phyloP scores from a whole-genome alignment of 2,888 invertebrate genomes.

The Asteroscopus sphinx region DNA sequence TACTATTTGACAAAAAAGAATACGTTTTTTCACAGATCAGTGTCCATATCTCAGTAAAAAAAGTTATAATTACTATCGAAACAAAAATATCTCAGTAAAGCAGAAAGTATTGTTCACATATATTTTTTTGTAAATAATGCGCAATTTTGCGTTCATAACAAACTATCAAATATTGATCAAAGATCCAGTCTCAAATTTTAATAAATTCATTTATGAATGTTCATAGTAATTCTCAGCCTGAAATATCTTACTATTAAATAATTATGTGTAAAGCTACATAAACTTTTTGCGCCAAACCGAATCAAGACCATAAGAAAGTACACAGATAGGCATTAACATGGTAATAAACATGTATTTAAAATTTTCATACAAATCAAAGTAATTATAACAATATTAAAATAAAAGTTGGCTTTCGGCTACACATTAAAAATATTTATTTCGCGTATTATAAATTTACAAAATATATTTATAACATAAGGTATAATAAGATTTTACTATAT shows the following conservation, averaged over 20 bases:
- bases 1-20: too few species aligned
- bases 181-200: conserved; percentile 51
- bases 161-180: conserved; percentile 42
- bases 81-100: conserved; percentile 10
- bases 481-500: conserved; percentile 15
- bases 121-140: conserved; percentile 24
- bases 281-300: too few species aligned
- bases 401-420: conserved; percentile 30
- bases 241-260: too few species aligned
- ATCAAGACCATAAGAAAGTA: conserved; percentile 17
- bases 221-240: too few species aligned
- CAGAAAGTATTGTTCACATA: conserved; percentile 21
- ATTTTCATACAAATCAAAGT: conserved; percentile 17
- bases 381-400: conserved; percentile 27
- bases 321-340: conserved; percentile 17
- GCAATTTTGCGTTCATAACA: conserved; percentile 33
- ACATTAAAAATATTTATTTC: conserved; percentile 23
- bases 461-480: conserved; percentile 36
- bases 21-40: background rate
- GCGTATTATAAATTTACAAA: conserved; percentile 54
- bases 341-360: conserved; percentile 32
- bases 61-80: conserved; percentile 6
- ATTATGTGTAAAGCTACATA: too few species aligned
- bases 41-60: conserved; percentile 7
- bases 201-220: conserved; percentile 22